Percentiles rank a stretch among this genome's conserved stretches.
phyloP scores from a whole-genome alignment of 2,113 vertebrate species.

The Nesogale talazaci region DNA sequence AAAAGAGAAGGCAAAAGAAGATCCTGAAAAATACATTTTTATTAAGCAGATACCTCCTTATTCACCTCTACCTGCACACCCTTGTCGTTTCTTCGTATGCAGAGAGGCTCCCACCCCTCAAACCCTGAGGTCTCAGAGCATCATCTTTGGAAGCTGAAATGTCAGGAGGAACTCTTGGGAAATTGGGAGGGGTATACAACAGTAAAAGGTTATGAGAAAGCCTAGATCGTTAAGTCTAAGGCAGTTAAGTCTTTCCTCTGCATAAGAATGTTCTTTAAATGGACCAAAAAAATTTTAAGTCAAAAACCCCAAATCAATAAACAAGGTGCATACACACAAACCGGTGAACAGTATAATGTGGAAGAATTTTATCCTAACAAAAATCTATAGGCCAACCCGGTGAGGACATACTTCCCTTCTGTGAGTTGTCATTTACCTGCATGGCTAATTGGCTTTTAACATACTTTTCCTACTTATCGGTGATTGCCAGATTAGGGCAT shows the following conservation, averaged over 20 bases:
- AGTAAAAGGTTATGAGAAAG: constrained; percentile 49
- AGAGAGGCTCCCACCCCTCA: neutral
- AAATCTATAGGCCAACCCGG: neutral
- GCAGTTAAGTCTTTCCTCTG: constrained; percentile 45
- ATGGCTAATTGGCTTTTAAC: constrained; percentile 1
- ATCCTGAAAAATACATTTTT: neutral
- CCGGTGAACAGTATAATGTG: neutral
- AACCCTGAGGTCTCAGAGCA: constrained; percentile 10
- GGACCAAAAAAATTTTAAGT: constrained; percentile 47
- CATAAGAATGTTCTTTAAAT: constrained; percentile 44
- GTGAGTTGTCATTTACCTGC: constrained; percentile 16
- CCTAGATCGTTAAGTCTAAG: constrained; percentile 26
- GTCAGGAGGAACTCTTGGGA: constrained; percentile 59
- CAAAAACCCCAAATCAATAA: constrained; percentile 31
- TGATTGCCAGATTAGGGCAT: constrained; percentile 37
- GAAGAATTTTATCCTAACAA: neutral
- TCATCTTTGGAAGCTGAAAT: constrained; percentile 28
- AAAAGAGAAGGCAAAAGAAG: constrained; percentile 39
- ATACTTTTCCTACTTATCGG: constrained; percentile 55
- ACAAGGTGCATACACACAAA: constrained; percentile 22
- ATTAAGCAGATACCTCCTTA: neutral
- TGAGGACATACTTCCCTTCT: neutral
- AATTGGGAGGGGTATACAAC: constrained; percentile 8
- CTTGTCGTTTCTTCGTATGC: constrained; percentile 23
- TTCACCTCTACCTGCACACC: constrained; percentile 29